These are phyloP conservation scores for Dendrolimus kikuchii DNA, from an alignment of 1,140 invertebrate genomes.

Conservation along the genomic window DNA sequence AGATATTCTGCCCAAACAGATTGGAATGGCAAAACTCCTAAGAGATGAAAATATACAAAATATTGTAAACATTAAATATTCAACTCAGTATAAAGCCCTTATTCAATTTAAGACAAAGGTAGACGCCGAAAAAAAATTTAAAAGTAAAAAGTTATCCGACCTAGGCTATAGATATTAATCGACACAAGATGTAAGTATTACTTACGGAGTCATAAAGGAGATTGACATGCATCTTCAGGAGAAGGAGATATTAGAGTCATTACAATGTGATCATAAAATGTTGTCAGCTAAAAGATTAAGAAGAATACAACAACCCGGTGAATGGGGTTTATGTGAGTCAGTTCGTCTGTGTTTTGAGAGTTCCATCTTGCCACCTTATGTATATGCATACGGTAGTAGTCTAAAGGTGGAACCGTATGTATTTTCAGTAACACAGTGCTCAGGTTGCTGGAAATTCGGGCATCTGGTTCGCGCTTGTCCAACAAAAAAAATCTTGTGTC, in stretches of 20 bases:
- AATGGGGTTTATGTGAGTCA: constrained; percentile 20
- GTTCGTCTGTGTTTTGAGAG: constrained; percentile 20
- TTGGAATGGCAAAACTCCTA: constrained; percentile 9
- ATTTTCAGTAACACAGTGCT: constrained; percentile 15
- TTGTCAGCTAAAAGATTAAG: constrained; percentile 20
- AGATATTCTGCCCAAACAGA: constrained; percentile 3
- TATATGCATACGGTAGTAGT: constrained; percentile 9
- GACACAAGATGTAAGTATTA: constrained; percentile 11
- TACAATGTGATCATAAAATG: constrained; percentile 14
- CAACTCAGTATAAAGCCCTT: constrained; percentile 6
- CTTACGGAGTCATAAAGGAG: constrained; percentile 18
- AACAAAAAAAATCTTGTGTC: constrained; percentile 18
- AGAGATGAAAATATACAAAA: constrained; percentile 10
- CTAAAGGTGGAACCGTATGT: constrained; percentile 14
- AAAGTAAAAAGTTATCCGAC: neutral
- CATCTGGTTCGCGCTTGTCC: constrained; percentile 14
- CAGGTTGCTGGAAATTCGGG: constrained; percentile 15
- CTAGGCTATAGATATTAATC: constrained; percentile 2
- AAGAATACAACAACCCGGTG: constrained; percentile 12
- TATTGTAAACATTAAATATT: constrained; percentile 10
- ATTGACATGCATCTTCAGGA: constrained; percentile 19
- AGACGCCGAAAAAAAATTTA: neutral
- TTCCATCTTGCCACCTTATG: constrained; percentile 18
- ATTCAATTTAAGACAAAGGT: constrained; percentile 6
- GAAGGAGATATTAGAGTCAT: constrained; percentile 13